phyloP scores from a whole-genome alignment of 2,888 invertebrate genomes.

The Coenonympha arcania region DNA sequence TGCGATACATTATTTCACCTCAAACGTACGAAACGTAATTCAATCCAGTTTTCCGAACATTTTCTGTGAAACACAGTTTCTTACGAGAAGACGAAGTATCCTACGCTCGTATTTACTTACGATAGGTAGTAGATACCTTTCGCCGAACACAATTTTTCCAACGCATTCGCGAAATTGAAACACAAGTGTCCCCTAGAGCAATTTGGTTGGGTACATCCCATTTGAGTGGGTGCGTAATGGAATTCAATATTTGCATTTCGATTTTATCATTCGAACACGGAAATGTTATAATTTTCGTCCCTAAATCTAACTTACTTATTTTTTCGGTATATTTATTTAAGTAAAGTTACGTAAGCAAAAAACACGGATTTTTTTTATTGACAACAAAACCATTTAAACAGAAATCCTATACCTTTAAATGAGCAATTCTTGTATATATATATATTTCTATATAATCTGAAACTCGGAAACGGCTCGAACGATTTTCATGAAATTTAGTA shows the following conservation, averaged over 20 bases:
- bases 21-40: slow-evolving; percentile 28
- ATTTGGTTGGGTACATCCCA: slow-evolving; percentile 32
- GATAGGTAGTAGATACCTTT: slow-evolving; percentile 30
- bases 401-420: too few species aligned
- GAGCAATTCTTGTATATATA: too few species aligned
- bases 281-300: too few species aligned
- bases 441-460: too few species aligned
- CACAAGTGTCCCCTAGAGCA: slow-evolving; percentile 53
- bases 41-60: slow-evolving; percentile 31
- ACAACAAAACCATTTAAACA: too few species aligned
- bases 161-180: slow-evolving; percentile 61
- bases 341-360: background rate
- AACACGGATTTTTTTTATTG: too few species aligned
- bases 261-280: too few species aligned
- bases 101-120: too few species aligned
- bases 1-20: slow-evolving; percentile 24
- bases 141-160: slow-evolving; percentile 56
- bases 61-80: slow-evolving; percentile 29
- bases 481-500: too few species aligned
- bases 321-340: background rate
- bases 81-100: slow-evolving; percentile 24
- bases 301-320: too few species aligned
- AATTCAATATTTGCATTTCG: background rate
- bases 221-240: background rate
- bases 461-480: too few species aligned